Evolutionary conservation across 2,888 invertebrate genomes (phyloP), one percentile per base, ranked within the genome.

Genomic region (Acanthosepion pharaonis): DNA sequence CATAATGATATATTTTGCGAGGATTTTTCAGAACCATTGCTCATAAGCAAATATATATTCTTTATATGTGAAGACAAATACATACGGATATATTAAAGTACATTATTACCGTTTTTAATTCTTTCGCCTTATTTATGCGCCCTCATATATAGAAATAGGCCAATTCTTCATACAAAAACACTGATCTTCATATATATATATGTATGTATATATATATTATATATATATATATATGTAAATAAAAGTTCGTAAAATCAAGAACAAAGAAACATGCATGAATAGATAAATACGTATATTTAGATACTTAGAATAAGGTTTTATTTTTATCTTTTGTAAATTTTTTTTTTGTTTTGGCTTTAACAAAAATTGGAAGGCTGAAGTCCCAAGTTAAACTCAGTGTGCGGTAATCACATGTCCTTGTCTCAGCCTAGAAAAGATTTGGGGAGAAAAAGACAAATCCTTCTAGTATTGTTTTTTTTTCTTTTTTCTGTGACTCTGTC

Each of bases 381-480:
- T 78, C n/a, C 78, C 33, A n/a, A 33, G 18, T 78, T 78, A 78
- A 78, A 78, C 78, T 78, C 78, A 9, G n/a, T 78, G 11, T 78
- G n/a, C 15, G 4, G 78, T 78, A 78, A 78, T 78, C 78, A 78
- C 78, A 78, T 78, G 78, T 78, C 78, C 78, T 78, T 78, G 78
- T 78, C 78, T 78, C 78, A 78, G 78, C 78, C 78, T 78, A 78
- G 78, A 78, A 78, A 78, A 78, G n/a, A n/a, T 33, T n/a, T n/a
- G 15, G n/a, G 78, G n/a, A 78, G 78, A 18, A 23, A 33, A 78
- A 78, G n/a, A 78, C 78, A 78, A n/a, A 78, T 78, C n/a, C 78
- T 78, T 78, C 15, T 0, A n/a, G 33, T 78, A 78, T 78, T 2
- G 3, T 78, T 78, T 33, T n/a, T 0, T 78, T n/a, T n/a, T 11